Evolutionary conservation across 2,113 vertebrate genomes (phyloP).

Genomic region (Cygnus buccinator): DNA sequence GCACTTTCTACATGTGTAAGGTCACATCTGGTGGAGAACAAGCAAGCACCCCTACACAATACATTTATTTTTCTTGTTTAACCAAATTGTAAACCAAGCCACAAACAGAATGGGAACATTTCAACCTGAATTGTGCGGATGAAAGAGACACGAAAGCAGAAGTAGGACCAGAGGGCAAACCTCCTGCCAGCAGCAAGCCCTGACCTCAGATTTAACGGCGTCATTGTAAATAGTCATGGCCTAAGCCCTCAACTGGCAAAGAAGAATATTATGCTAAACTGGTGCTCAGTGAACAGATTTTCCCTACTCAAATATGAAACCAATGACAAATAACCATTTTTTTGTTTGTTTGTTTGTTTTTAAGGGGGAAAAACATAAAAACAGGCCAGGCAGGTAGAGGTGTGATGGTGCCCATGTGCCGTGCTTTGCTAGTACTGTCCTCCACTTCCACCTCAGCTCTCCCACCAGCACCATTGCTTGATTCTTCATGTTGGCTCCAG

Average conservation of each 20-base stretch:
- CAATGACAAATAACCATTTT: background rate
- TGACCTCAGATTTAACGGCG: background rate
- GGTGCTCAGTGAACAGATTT: background rate
- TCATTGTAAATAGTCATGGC: background rate
- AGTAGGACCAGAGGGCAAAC: background rate
- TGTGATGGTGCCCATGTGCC: background rate
- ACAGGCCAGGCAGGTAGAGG: rapidly evolving
- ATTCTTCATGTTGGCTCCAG: background rate
- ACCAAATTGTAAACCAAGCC: background rate
- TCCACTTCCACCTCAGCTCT: background rate
- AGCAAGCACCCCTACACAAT: background rate
- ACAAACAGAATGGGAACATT: background rate
- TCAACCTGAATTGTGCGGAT: background rate
- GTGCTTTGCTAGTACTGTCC: background rate
- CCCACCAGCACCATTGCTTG: background rate
- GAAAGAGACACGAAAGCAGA: background rate
- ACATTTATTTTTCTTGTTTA: background rate
- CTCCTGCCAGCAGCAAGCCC: background rate
- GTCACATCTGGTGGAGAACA: background rate
- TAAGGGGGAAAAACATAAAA: background rate
- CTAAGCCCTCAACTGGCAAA: background rate
- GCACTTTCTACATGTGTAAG: background rate
- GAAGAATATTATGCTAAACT: background rate
- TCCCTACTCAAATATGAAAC: background rate
- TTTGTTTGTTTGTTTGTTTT: background rate